A percentile compares a stretch with the other conserved stretches of the same genome.
Evolutionary conservation across 2,797 vertebrate genomes (phyloP).

Genomic region (Euphonia xanthogaster): DNA sequence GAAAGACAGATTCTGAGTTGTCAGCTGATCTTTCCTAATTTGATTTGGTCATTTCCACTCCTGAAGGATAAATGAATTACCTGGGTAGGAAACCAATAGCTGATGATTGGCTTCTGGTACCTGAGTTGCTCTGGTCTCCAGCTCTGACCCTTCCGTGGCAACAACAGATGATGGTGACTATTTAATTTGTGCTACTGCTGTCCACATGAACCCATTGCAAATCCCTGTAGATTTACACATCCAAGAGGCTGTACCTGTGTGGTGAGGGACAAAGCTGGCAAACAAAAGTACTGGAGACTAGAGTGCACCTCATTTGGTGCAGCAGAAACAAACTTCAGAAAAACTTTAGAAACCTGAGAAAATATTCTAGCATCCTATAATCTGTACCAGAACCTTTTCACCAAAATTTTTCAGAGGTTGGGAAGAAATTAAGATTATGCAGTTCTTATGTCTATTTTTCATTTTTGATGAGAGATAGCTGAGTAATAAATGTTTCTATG

Average conservation of each 20-base stretch:
- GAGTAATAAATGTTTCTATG: not conserved
- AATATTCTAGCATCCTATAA: not conserved
- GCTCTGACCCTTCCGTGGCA: not conserved
- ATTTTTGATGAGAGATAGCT: not conserved
- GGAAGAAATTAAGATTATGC: not conserved
- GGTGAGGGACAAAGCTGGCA: not conserved
- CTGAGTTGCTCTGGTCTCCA: not conserved
- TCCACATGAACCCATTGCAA: not conserved
- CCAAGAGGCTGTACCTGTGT: not conserved
- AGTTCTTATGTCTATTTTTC: not conserved
- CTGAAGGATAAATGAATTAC: not conserved
- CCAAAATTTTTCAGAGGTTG: not conserved
- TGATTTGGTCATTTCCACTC: not conserved
- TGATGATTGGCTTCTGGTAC: not conserved
- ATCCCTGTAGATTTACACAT: not conserved
- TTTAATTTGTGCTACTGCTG: not conserved
- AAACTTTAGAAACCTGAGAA: not conserved
- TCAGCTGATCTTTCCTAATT: not conserved
- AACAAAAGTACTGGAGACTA: not conserved
- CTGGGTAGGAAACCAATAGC: not conserved
- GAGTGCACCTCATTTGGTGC: not conserved
- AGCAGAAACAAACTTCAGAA: not conserved
- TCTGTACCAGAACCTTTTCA: not conserved
- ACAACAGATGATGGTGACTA: not conserved
- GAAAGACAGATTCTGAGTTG: not conserved